Evolutionary conservation across 2,888 invertebrate genomes (phyloP), one percentile per base, ranked within the genome.

Genomic region (Carabus problematicus): DNA sequence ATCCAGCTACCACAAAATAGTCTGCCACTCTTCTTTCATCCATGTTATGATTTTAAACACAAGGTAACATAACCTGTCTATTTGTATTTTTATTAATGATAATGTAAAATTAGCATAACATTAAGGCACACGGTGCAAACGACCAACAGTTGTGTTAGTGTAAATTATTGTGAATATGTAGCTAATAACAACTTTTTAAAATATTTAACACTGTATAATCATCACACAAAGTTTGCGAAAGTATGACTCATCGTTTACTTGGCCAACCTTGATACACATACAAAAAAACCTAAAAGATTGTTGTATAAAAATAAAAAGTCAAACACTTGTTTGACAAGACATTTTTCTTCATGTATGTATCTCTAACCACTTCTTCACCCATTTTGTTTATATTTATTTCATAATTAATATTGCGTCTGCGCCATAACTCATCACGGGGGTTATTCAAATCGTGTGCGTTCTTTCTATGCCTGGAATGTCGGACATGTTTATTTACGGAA

Each of bases 1-100:
- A 85, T 39, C 98, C 98, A 79, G 98, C 97, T 72, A 98, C 94
- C 74, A 99, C 97, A 85, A 99, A 99, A 84, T 98, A 98, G 85
- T 99, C 98, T 19, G 95, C 97, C 72, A 98, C 94, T 82, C 92
- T 87, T 78, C 91, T 87, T 77, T 94, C 94, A 79, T 94, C 94
- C 94, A 94, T 94, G 54, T 71, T 69, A 47, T 56, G 49, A 59
- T 69, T 56, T 69, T 9, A 52, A 41, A 40, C 45, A 42, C 43
- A 58, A 64, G 52, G 40, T 58, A 63, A 69, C 69, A 69, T 69
- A 69, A 69, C 69, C 69, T 69, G 47, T 69, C 19, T 18, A 54
- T 61, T 42, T 62, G 45, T 62, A 62, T 62, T 60, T 12, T 58
- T 58, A 45, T 49, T 49, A 66, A 68, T 45, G 12, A 68, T n/a